Base-by-base conservation (phyloP, 2,113 vertebrate species). In the Alosa alosa region DNA sequence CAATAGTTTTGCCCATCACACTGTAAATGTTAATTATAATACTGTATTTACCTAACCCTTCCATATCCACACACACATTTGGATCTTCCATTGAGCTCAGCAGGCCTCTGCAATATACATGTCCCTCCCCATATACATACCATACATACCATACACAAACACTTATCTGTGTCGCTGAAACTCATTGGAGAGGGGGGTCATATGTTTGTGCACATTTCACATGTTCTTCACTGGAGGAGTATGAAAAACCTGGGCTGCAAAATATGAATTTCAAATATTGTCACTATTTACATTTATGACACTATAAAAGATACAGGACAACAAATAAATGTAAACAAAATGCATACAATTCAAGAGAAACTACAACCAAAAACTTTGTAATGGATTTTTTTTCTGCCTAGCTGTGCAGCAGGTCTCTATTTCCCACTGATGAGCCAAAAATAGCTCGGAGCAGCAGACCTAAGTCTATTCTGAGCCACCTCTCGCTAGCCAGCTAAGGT, bases 401-500 rank as follows among this genome's bases (percentile, higher is more conserved):
- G 25, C 68, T 78, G 0, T 41, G 72, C 31, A 36, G 72, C 72
- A 41, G 72, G 36, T 78, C 72, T 78, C 31, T 39, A 36, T 78
- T 78, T 78, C 72, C 31, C 31, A 78, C 31, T 36, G 72, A 11
- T 45, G 82, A 55, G 22, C 68, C 78, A 86, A 84, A 89, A 85
- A 89, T 88, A 88, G 84, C 39, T 52, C 46, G 55, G 83, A 85
- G 36, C 46, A 64, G 39, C 44, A 83, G 55, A 84, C 81, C 57
- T 39, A 10, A 52, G 82, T 64, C 64, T 86, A 83, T 82, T 75
- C 83, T 75, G 41, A 49, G 39, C 36, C 39, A 87, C 68, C 55
- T 85, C 47, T 81, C 39, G 75, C 36, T 31, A 11, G 64, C 64
- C 64, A 68, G 64, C n/a, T 31, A 25, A 68, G 64, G 64, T 68